phyloP scores from a whole-genome alignment of 2,797 vertebrate species.

The Merluccius polli region DNA sequence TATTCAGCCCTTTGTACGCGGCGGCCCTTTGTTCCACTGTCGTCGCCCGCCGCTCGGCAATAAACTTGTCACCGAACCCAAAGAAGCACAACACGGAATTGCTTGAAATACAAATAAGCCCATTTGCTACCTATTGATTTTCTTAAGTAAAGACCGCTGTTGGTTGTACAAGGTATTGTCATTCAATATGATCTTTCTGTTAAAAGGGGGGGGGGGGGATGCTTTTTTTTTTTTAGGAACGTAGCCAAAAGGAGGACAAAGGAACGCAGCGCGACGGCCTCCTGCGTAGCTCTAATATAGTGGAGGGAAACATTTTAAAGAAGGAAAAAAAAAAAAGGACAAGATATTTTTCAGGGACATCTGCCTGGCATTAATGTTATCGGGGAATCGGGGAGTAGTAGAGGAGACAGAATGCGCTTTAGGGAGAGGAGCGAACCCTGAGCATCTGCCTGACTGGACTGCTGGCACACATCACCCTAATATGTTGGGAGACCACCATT shows the following conservation, averaged over 20 bases:
- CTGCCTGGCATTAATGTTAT: conserved; percentile 73
- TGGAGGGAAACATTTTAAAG: conserved; percentile 18
- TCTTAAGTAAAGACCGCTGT: conserved; percentile 56
- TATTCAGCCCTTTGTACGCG: background rate
- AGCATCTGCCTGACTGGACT: conserved; percentile 60
- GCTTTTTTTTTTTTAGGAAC: conserved; percentile 54
- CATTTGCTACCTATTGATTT: conserved; percentile 72
- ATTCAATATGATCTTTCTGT: conserved; percentile 66
- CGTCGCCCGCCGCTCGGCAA: conserved; percentile 35
- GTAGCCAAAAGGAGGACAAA: conserved; percentile 20
- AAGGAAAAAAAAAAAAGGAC: conserved; percentile 45
- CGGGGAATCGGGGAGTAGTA: conserved; percentile 67
- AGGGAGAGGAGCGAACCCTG: conserved; percentile 60
- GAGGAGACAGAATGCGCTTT: conserved; percentile 63
- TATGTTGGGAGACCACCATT: conserved; percentile 46
- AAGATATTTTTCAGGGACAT: conserved; percentile 61
- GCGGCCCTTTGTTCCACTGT: conserved; percentile 3
- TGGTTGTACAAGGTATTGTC: conserved; percentile 61
- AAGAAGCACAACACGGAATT: conserved; percentile 59
- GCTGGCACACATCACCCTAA: conserved; percentile 66
- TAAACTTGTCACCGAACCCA: conserved; percentile 63
- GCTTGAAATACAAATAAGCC: conserved; percentile 68
- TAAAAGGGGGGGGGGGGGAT: no score
- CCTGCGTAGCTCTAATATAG: conserved; percentile 54
- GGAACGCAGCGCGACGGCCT: conserved; percentile 34